Percentiles rank a stretch among this genome's conserved stretches.
Evolutionary conservation across 2,113 vertebrate species (phyloP).

Genomic region (Micronycteris hirsuta): DNA sequence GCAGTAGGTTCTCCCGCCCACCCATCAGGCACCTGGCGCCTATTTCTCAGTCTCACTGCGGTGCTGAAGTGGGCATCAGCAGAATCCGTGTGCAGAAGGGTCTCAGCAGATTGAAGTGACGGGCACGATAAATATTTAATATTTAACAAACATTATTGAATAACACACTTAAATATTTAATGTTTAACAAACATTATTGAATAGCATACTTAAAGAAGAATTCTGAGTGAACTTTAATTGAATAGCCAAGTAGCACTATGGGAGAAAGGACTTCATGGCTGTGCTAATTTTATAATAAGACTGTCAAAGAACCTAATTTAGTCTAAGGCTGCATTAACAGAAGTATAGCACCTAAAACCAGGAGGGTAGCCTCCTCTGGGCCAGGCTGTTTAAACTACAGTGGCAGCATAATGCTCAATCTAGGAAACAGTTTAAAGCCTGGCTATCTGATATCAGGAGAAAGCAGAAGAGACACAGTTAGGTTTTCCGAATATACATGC

Average conservation of each 20-base stretch:
- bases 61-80: background rate
- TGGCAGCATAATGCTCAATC: background rate
- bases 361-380: background rate
- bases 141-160: background rate
- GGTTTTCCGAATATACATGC: background rate
- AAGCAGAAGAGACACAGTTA: background rate
- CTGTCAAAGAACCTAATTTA: background rate
- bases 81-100: background rate
- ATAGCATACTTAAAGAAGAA: background rate
- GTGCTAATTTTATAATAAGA: background rate
- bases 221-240: background rate
- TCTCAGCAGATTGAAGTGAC: background rate
- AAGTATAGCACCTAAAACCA: background rate
- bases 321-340: background rate
- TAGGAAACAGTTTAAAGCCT: background rate
- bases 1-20: slow-evolving; percentile 75
- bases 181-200: background rate
- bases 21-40: accelerated
- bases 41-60: background rate
- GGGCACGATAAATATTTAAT: background rate
- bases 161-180: background rate
- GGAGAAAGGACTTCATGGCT: background rate
- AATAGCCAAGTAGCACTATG: background rate
- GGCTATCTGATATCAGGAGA: background rate
- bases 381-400: background rate